A percentile compares a stretch with the other conserved stretches of the same genome.
Conservation (phyloP, 2,113 vertebrate genomes). For the Nerophis ophidion region DNA sequence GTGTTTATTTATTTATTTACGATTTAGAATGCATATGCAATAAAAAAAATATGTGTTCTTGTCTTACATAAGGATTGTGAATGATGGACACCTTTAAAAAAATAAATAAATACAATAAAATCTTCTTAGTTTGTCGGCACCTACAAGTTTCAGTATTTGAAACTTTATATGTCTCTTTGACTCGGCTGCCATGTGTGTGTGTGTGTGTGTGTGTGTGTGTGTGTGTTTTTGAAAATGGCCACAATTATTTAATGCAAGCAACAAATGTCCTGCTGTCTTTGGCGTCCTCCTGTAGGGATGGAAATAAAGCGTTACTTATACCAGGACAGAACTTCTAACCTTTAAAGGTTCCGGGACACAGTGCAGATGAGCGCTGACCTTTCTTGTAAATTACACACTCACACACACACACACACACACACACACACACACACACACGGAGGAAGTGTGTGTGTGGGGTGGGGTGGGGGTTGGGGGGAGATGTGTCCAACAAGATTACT, state of each 20-base stretch:
- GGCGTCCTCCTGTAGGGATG: conserved; percentile 24
- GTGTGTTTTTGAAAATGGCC: conserved; percentile 26
- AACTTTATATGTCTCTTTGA: too few species aligned
- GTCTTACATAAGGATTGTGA: too few species aligned
- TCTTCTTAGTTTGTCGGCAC: too few species aligned
- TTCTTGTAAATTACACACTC: conserved; percentile 57
- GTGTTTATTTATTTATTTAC: too few species aligned
- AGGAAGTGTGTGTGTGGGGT: not conserved
- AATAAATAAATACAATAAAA: too few species aligned
- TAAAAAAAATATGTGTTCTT: too few species aligned
- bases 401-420: not conserved
- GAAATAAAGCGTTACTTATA: conserved; percentile 57
- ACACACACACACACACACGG: conserved; percentile 22
- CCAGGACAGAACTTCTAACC: conserved; percentile 64
- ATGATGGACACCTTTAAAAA: not conserved
- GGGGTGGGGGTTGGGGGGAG: not conserved
- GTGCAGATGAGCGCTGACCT: conserved; percentile 69
- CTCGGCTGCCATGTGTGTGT: too few species aligned
- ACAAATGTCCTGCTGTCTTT: conserved; percentile 21
- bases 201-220: too few species aligned
- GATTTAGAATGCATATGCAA: too few species aligned
- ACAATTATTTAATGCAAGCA: conserved; percentile 22
- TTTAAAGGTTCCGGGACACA: conserved; percentile 71
- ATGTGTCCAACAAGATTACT: conserved; percentile 68
- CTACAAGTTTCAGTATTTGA: not conserved